A percentile compares a stretch with the other conserved stretches of the same genome.
Evolutionary conservation across 2,797 vertebrate genomes (phyloP).

Genomic region (Tragelaphus oryx): DNA sequence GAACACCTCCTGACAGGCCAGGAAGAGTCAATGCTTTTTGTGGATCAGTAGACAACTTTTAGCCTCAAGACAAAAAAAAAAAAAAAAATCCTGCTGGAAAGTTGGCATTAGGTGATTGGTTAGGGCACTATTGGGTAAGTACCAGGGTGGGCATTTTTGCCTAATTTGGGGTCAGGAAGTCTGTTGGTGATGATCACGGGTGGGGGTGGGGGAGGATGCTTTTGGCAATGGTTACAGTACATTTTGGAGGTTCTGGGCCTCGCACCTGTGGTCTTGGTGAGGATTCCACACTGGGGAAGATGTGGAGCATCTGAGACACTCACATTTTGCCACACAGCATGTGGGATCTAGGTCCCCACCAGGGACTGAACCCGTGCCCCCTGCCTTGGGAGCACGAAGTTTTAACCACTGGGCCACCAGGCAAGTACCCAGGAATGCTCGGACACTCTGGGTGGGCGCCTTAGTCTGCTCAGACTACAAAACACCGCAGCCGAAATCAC

Average conservation of each 20-base stretch:
- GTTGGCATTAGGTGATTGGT: neutral
- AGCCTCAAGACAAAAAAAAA: neutral
- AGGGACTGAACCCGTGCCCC: neutral
- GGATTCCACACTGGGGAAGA: neutral
- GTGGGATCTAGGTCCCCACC: neutral
- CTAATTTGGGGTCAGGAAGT: neutral
- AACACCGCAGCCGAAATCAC: neutral
- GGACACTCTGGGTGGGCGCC: neutral
- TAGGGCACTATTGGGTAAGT: neutral
- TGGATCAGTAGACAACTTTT: neutral
- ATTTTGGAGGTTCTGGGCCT: neutral
- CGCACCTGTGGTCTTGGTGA: neutral
- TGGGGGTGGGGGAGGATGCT: fast-evolving
- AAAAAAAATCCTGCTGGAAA: neutral
- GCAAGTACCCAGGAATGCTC: neutral
- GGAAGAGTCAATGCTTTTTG: neutral
- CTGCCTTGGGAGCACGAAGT: neutral
- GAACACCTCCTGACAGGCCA: neutral
- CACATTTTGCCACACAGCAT: neutral
- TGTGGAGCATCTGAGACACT: neutral
- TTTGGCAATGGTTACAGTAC: neutral
- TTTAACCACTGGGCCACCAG: neutral
- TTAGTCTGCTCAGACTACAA: neutral
- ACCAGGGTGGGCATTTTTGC: neutral
- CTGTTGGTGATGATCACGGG: neutral